Conservation (phyloP, 2,888 invertebrate genomes). For the Cosmia trapezina region DNA sequence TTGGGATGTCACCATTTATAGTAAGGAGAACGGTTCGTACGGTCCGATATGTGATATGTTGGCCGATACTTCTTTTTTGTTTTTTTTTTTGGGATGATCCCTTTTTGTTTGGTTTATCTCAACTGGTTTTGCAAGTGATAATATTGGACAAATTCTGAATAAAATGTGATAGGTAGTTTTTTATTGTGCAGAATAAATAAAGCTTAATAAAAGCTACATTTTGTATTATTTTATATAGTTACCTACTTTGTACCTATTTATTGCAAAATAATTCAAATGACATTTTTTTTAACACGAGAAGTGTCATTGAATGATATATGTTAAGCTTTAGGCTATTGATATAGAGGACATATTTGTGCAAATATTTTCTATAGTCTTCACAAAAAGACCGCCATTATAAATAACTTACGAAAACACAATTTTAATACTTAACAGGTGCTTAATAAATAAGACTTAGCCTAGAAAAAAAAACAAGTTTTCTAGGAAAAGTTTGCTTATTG, state of each 20-base stretch:
- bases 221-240: slow-evolving; percentile 1
- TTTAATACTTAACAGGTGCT: slow-evolving; percentile 9
- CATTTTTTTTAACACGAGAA: slow-evolving; percentile 20
- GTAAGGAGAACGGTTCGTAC: slow-evolving; percentile 74
- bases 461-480: slow-evolving; percentile 40
- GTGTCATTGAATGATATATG: slow-evolving; percentile 37
- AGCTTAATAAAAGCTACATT: background rate
- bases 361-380: slow-evolving; percentile 24
- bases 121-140: slow-evolving; percentile 11
- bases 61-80: slow-evolving; percentile 33
- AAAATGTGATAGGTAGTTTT: background rate
- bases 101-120: slow-evolving; percentile 46
- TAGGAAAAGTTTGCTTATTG: slow-evolving; percentile 63
- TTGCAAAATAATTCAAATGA: slow-evolving; percentile 10
- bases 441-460: slow-evolving; percentile 54
- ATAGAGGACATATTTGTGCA: slow-evolving; percentile 33
- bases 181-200: slow-evolving; percentile 6
- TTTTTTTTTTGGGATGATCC: slow-evolving; percentile 30
- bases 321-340: slow-evolving; percentile 44
- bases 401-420: slow-evolving; percentile 30
- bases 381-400: slow-evolving; percentile 36
- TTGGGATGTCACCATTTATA: slow-evolving; percentile 83
- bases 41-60: slow-evolving; percentile 71
- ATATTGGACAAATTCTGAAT: background rate
- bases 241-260: background rate